Evolutionary conservation across 2,113 vertebrate genomes (phyloP), one percentile per base, ranked within the genome.

Genomic region (Psilopsiagon aymara): DNA sequence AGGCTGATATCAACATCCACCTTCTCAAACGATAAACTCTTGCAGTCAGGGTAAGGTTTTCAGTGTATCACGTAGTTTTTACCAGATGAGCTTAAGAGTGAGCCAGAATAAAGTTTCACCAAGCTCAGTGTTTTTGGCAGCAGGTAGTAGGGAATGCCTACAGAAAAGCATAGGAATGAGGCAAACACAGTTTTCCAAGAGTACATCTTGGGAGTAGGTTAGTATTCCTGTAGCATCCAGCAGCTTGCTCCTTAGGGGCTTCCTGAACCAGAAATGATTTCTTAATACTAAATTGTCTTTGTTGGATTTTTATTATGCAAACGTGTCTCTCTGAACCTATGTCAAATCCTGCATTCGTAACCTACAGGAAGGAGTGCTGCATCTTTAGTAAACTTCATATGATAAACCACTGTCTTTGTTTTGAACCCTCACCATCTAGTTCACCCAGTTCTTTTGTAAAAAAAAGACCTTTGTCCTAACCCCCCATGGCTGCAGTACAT

Each of bases 61-160:
- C 27, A 57, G 52, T n/a, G 14, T 52, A 47, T 60, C n/a, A 64
- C 60, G 67, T 19, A 25, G 15, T 29, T 94, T 92, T 83, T 86
- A 81, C 46, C 55, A 83, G 82, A 68, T 59, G 35, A 86, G 14
- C 33, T 91, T 71, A 35, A 87, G 41, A 70, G 24, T 88, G 82
- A 96, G 57, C 90, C 82, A 83, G 51, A 82, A 17, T 47, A 27
- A 84, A 70, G 57, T 76, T 82, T 87, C 55, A 67, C 43, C 31
- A 44, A 46, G 51, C 21, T 10, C 49, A 55, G 9, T 39, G 11
- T 64, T 92, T 86, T 70, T 71, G 35, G 20, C 70, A 60, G 70
- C 2, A 2, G 23, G 27, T 60, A 60, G 71, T 53, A 51, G 28
- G 37, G 17, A 13, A 78, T 90, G 76, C 46, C 28, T 67, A 37